phyloP scores from a whole-genome alignment of 2,797 vertebrate species.

The Squalus acanthias region DNA sequence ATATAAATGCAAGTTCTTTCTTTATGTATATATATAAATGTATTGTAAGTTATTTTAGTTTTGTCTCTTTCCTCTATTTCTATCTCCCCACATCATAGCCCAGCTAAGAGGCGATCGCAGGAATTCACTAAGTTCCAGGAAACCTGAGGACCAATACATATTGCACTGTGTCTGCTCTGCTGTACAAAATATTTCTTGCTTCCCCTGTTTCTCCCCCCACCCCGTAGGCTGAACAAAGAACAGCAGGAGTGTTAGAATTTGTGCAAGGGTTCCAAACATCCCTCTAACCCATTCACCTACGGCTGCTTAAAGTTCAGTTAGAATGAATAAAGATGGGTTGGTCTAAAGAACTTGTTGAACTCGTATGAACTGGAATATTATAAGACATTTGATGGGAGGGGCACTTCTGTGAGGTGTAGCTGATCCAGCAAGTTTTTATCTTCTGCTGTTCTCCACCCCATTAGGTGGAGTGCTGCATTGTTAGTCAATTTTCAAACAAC shows the following conservation, averaged over 20 bases:
- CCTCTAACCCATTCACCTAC: background rate
- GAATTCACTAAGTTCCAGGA: background rate
- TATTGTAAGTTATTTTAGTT: background rate
- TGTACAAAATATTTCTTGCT: background rate
- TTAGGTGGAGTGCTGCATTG: background rate
- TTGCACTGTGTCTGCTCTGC: background rate
- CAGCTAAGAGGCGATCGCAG: background rate
- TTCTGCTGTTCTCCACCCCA: background rate
- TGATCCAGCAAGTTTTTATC: background rate
- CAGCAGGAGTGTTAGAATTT: background rate
- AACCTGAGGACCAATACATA: background rate
- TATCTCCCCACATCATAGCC: background rate
- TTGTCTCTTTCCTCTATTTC: background rate
- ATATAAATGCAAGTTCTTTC: background rate
- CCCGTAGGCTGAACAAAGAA: background rate
- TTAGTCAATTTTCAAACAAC: constrained; percentile 2
- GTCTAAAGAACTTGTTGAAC: background rate
- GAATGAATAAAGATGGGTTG: background rate
- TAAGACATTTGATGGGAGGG: background rate
- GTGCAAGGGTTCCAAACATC: background rate
- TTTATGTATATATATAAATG: background rate
- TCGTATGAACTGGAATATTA: background rate
- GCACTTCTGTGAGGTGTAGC: background rate
- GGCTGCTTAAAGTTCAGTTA: background rate
- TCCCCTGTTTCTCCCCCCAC: background rate